These are phyloP conservation scores for Ancistrus triradiatus DNA, from an alignment of 2,113 vertebrate genomes.

Conservation along the genomic window DNA sequence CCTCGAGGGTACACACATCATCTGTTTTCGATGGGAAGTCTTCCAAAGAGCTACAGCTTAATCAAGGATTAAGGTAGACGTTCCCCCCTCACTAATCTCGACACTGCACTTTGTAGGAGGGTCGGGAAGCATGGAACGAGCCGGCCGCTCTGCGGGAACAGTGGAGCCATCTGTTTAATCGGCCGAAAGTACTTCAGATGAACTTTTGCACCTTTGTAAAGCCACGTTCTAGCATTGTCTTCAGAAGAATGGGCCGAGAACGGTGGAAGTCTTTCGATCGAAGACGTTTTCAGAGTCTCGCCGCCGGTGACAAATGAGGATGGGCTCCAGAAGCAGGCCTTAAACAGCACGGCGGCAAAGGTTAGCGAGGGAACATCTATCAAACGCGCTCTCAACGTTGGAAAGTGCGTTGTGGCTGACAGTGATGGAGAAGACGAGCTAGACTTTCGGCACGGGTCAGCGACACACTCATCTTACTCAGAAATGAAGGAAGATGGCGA, in stretches of 20 bases:
- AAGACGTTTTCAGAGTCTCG: conserved; percentile 36
- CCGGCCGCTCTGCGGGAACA: too few species aligned
- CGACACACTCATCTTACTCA: conserved; percentile 18
- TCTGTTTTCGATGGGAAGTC: too few species aligned
- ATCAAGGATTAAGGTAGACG: too few species aligned
- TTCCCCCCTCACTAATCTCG: too few species aligned
- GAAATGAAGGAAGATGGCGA: conserved; percentile 51
- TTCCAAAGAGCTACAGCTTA: too few species aligned
- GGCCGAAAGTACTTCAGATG: background rate
- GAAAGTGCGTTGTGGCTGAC: conserved; percentile 31
- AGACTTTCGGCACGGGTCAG: conserved; percentile 34
- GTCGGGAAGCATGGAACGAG: too few species aligned
- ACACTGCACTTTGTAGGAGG: too few species aligned
- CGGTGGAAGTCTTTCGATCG: conserved; percentile 25
- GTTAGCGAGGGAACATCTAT: conserved; percentile 45
- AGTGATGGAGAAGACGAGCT: conserved; percentile 41
- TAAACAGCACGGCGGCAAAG: conserved; percentile 42
- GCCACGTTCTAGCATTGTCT: conserved; percentile 13
- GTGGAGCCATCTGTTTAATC: too few species aligned
- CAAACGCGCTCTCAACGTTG: conserved; percentile 26
- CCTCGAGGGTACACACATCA: too few species aligned
- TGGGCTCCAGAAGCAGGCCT: conserved; percentile 34
- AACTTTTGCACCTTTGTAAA: conserved; percentile 13
- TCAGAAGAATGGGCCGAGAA: background rate
- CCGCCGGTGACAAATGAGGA: conserved; percentile 38